These are phyloP conservation scores for Sarcophaga variegata DNA, from an alignment of 2,888 invertebrate genomes.

Conservation along the genomic window DNA sequence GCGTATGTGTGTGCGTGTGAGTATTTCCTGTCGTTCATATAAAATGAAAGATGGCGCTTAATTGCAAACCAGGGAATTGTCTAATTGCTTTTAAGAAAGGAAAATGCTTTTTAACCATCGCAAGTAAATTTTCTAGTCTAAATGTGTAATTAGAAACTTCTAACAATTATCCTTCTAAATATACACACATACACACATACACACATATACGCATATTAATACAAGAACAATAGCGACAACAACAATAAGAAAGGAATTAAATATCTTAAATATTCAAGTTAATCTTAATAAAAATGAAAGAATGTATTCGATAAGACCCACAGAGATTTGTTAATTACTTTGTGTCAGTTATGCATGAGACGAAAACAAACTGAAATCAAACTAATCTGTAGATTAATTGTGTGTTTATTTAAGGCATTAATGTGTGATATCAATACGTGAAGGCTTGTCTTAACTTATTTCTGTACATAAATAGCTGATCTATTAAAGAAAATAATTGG, in stretches of 20 bases:
- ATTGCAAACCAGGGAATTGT: slow-evolving; percentile 79
- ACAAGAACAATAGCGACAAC: not conserved
- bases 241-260: not conserved
- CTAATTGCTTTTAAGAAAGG: slow-evolving; percentile 75
- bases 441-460: no score
- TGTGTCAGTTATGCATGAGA: not conserved
- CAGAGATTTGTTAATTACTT: slow-evolving; percentile 3
- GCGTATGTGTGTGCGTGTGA: slow-evolving; percentile 11
- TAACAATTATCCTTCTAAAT: slow-evolving; percentile 1
- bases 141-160: slow-evolving; percentile 46
- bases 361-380: no score
- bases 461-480: no score
- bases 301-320: not conserved
- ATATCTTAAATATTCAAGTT: slow-evolving; percentile 23
- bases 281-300: slow-evolving; percentile 27
- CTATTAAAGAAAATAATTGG: no score
- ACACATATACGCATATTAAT: not conserved
- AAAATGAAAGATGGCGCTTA: slow-evolving; percentile 71
- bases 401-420: no score
- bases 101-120: slow-evolving; percentile 68
- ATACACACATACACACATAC: not conserved
- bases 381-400: no score
- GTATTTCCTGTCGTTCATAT: not conserved
- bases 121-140: slow-evolving; percentile 42
- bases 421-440: no score